A percentile compares a stretch with the other conserved stretches of the same genome.
These are phyloP conservation scores for Prionailurus bengalensis DNA, from an alignment of 2,113 vertebrate genomes.

Conservation along the genomic window DNA sequence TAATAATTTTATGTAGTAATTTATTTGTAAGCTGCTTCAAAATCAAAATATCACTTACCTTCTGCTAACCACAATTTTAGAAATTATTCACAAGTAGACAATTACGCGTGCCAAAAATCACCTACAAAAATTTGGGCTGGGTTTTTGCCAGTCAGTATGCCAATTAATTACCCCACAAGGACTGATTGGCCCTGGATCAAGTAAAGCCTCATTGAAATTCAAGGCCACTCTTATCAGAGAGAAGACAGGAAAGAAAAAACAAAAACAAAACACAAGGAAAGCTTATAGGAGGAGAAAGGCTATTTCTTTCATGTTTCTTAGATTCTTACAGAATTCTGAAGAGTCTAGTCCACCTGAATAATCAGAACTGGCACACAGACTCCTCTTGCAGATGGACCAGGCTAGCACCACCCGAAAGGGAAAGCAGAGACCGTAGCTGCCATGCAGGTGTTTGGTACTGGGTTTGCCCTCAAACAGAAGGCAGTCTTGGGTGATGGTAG, in stretches of 20 bases:
- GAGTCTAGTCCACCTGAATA: constrained; percentile 61
- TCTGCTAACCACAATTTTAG: constrained; percentile 82
- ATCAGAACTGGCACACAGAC: constrained; percentile 69
- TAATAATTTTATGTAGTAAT: constrained; percentile 65
- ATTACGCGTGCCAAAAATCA: constrained; percentile 86
- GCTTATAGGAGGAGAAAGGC: background rate
- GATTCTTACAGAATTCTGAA: constrained; percentile 46
- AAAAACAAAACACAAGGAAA: constrained; percentile 10
- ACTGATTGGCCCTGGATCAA: constrained; percentile 84
- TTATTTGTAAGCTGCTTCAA: constrained; percentile 71
- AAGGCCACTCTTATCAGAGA: constrained; percentile 31
- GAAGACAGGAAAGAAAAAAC: constrained; percentile 56
- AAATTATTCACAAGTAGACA: constrained; percentile 84
- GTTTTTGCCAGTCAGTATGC: constrained; percentile 86
- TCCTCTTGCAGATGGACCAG: constrained; percentile 58
- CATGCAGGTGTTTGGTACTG: constrained; percentile 79
- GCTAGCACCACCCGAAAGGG: constrained; percentile 54
- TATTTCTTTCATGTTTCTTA: background rate
- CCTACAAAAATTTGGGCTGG: constrained; percentile 86
- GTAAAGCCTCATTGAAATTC: constrained; percentile 83
- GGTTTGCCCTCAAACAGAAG: constrained; percentile 82
- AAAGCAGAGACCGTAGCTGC: constrained; percentile 77
- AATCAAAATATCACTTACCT: constrained; percentile 82
- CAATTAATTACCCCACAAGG: constrained; percentile 87
- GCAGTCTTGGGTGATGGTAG: constrained; percentile 73